A percentile compares a stretch with the other conserved stretches of the same genome.
phyloP scores from a whole-genome alignment of 2,113 vertebrate species.

The Balaenoptera acutorostrata region DNA sequence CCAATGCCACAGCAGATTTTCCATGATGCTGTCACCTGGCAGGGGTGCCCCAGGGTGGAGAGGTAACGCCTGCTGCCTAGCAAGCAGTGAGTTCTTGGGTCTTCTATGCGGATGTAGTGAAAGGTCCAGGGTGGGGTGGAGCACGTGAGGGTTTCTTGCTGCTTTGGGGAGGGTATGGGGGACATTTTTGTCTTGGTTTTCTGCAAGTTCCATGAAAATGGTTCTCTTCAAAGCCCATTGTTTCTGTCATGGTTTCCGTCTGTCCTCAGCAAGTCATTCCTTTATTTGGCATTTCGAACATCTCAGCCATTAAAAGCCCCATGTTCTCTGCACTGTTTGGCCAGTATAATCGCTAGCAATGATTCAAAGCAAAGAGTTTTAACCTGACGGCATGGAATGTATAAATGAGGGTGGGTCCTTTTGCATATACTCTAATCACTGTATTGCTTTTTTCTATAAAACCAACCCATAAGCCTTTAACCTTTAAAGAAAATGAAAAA shows the following conservation, averaged over 20 bases:
- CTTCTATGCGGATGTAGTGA: conserved; percentile 9
- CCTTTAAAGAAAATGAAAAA: conserved; percentile 75
- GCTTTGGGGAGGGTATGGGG: conserved; percentile 36
- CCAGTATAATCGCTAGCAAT: conserved; percentile 64
- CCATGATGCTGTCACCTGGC: not conserved
- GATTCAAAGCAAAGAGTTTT: conserved; percentile 68
- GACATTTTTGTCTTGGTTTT: conserved; percentile 61
- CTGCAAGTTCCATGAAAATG: conserved; percentile 55
- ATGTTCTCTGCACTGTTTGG: conserved; percentile 78
- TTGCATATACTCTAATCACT: conserved; percentile 74
- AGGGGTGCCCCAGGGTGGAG: not conserved
- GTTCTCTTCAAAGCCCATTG: conserved; percentile 74
- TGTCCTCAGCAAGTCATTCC: conserved; percentile 78
- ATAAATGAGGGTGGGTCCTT: conserved; percentile 50
- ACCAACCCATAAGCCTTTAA: conserved; percentile 71
- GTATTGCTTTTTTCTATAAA: conserved; percentile 71
- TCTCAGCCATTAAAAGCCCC: conserved; percentile 71
- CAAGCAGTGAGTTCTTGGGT: not conserved
- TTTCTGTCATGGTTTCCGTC: conserved; percentile 77
- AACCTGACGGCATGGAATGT: conserved; percentile 67
- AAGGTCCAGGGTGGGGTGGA: conserved; percentile 42
- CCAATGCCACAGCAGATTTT: rapidly evolving
- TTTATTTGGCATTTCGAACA: conserved; percentile 78
- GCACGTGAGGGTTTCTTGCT: conserved; percentile 39
- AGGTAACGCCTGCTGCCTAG: not conserved